phyloP scores from a whole-genome alignment of 2,888 invertebrate species.

The Trichogramma dendrolimi region DNA sequence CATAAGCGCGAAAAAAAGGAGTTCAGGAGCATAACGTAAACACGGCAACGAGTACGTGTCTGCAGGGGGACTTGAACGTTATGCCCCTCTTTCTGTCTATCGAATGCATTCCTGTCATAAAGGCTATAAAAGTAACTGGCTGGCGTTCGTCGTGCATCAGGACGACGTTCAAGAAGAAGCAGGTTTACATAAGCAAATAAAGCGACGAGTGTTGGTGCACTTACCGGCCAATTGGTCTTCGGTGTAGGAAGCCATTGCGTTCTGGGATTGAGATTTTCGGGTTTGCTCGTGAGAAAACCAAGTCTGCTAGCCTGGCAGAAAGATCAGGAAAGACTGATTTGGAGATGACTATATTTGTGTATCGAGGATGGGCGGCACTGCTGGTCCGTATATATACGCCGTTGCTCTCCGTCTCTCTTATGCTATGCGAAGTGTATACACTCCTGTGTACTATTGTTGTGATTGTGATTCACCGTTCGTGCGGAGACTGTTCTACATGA shows the following conservation, averaged over 20 bases:
- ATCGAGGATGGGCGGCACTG: not conserved
- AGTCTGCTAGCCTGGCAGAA: not conserved
- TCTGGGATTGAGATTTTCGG: slow-evolving; percentile 17
- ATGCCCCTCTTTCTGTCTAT: slow-evolving; percentile 6
- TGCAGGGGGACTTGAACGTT: too few species aligned
- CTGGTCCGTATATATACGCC: too few species aligned
- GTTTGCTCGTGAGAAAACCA: not conserved
- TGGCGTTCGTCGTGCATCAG: too few species aligned
- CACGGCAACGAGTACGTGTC: too few species aligned
- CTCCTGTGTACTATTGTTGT: too few species aligned
- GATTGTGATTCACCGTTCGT: too few species aligned
- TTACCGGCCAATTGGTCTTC: slow-evolving; percentile 91
- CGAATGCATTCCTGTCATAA: too few species aligned
- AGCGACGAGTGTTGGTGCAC: slow-evolving; percentile 46
- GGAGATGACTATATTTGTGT: not conserved
- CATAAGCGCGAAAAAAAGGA: slow-evolving; percentile 41
- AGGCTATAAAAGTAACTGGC: too few species aligned
- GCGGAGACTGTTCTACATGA: too few species aligned
- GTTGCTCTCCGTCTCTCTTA: too few species aligned
- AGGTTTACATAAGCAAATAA: too few species aligned
- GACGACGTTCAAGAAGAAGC: too few species aligned
- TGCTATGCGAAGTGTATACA: not conserved
- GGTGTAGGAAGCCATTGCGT: slow-evolving; percentile 75
- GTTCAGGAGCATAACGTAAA: not conserved
- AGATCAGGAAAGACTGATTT: not conserved